Base-by-base conservation (phyloP, 2,888 invertebrate genomes). In the Caenorhabditis wallacei region DNA sequence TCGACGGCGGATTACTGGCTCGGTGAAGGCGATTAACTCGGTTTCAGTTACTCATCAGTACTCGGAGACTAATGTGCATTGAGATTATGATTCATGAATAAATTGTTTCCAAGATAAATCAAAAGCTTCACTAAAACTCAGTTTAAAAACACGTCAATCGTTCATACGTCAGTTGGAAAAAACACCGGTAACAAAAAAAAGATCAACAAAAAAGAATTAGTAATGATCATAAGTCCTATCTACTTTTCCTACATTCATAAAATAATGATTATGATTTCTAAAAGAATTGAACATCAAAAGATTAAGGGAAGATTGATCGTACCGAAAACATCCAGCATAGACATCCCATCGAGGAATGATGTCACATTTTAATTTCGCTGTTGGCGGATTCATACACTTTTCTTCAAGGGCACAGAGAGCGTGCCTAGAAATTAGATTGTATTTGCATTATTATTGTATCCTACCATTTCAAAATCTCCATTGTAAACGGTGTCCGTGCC, bases 241-340 rank as follows among this genome's bases (percentile, higher is more conserved):
- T 0, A 75, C n/a, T 24, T 35, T 57, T 2, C 74, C 74, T 3
- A 57, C 66, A 48, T 75, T 43, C 74, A 75, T 75, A 24, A 57
- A 57, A 24, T 75, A 75, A 24, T 75, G 64, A 37, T 75, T 75
- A 24, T 75, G 74, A 20, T 75, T 22, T 48, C 74, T 64, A 30
- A 75, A 75, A 11, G 46, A 48, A 30, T 75, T 75, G 66, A 75
- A 75, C 74, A 75, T 64, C 7, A 75, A 57, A 7, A 75, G 26
- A 7, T 75, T 75, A 10, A 75, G 13, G 3, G 74, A 75, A 8
- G 74, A 75, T 46, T 75, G 74, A 66, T 75, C 74, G 57, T 66
- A 75, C 22, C 74, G 74, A n/a, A 75, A 75, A 7, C 74, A 75
- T 35, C 74, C 74, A 0, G 74, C 74, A 46, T 75, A 75, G 16